Evolutionary conservation across 2,888 invertebrate species (phyloP).

Genomic region (Synergus laeviventris): DNA sequence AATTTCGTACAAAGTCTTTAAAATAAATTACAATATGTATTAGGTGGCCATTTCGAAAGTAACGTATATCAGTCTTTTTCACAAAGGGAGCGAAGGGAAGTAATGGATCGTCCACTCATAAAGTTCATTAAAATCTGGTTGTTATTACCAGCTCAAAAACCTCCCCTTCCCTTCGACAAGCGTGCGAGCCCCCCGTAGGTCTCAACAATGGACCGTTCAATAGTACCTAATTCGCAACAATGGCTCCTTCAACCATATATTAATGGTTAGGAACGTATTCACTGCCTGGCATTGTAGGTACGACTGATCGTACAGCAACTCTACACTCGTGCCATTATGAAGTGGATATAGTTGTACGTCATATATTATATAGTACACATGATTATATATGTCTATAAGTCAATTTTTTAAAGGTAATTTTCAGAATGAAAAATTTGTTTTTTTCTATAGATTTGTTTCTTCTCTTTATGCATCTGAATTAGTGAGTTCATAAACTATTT

Average conservation of each 20-base stretch:
- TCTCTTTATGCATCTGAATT: too few species aligned
- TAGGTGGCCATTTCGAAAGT: not conserved
- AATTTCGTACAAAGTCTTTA: not conserved
- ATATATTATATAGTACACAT: constrained; percentile 7
- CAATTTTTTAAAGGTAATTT: not conserved
- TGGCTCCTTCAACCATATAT: constrained; percentile 70
- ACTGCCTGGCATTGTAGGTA: constrained; percentile 28
- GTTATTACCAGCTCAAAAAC: constrained; percentile 34
- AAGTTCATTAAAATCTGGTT: constrained; percentile 46
- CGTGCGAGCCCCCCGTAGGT: constrained; percentile 58
- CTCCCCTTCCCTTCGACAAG: constrained; percentile 33
- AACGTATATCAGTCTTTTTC: constrained; percentile 1
- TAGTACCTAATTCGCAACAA: constrained; percentile 74
- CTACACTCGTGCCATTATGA: constrained; percentile 3
- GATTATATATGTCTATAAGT: not conserved
- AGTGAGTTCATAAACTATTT: not conserved
- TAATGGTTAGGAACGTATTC: constrained; percentile 58
- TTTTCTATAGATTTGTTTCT: too few species aligned
- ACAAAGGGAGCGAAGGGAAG: constrained; percentile 38
- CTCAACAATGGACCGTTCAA: constrained; percentile 68
- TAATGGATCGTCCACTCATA: constrained; percentile 39
- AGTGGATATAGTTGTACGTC: constrained; percentile 16
- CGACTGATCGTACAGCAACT: constrained; percentile 33
- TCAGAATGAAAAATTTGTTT: too few species aligned
- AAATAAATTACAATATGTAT: not conserved